Evolutionary conservation across 2,888 invertebrate genomes (phyloP), one percentile per base, ranked within the genome.

Genomic region (Temnothorax rugatulus): DNA sequence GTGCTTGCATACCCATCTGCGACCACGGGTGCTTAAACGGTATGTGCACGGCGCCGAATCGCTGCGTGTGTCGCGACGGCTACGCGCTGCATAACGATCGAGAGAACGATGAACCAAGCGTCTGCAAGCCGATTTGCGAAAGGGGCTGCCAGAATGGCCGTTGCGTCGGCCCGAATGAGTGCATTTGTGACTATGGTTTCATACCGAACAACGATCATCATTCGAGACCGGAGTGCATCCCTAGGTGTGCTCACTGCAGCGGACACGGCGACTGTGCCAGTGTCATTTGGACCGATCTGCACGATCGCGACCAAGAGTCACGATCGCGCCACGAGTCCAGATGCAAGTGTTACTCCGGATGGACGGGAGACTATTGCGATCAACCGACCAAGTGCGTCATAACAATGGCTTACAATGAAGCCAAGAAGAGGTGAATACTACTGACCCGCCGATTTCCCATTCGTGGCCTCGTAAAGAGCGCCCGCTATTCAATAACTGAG

Each of bases 101-200:
- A 34, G 29, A 29, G 29, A 29, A 29, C 29, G 3, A 29, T 34
- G 34, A 7, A 34, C 34, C 4, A 34, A 94, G 25, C n/a, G 61
- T 86, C 76, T 97, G 97, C 91, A 95, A 95, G 89, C 93, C 95
- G 76, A 95, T 97, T 79, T 95, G 95, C 90, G 85, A 93, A 90
- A 95, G 96, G 1, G 95, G 96, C 81, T 97, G 97, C 90, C 95
- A 96, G 11, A 81, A 86, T 44, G 95, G 95, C 88, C 95, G 95
- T 21, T 96, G 96, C 88, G 94, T 95, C 18, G 95, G 95, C 0
- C 95, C 95, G 15, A 91, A 95, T 57, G 69, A 77, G 1, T 95
- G 95, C 82, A 86, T 88, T 2, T 95, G 95, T 59, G 94, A 95
- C 76, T 87, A 91, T 4, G 95, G 95, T 0, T 96, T 95, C 86